Conservation (phyloP, 2,888 invertebrate genomes). For the Teleiodes luculella region DNA sequence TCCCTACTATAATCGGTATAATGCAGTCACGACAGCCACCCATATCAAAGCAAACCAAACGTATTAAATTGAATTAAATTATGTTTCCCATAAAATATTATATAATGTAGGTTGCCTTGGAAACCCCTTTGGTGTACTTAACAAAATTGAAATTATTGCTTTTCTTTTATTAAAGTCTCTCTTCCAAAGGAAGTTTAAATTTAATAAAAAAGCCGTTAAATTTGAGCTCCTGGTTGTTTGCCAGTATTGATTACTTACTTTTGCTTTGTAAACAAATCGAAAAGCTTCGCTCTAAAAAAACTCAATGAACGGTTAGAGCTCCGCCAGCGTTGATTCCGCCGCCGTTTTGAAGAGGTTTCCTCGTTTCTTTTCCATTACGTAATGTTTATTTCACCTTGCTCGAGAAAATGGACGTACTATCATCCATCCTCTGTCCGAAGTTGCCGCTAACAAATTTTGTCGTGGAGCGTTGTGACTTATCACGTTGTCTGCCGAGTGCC, state of each 20-base stretch:
- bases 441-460: slow-evolving; percentile 2
- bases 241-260: too few species aligned
- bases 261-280: too few species aligned
- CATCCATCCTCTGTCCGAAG: background rate
- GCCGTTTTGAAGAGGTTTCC: background rate
- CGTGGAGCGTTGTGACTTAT: slow-evolving; percentile 1
- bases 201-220: too few species aligned
- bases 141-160: too few species aligned
- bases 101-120: too few species aligned
- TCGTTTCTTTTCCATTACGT: slow-evolving; percentile 1
- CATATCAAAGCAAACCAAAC: background rate
- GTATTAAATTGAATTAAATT: background rate
- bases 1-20: slow-evolving; percentile 13
- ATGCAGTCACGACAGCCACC: slow-evolving; percentile 17
- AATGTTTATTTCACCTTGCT: slow-evolving; percentile 2
- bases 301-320: too few species aligned
- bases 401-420: background rate
- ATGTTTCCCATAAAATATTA: background rate
- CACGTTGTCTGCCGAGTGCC: background rate
- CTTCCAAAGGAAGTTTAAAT: too few species aligned
- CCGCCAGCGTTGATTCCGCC: background rate
- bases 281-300: too few species aligned
- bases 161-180: too few species aligned
- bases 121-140: too few species aligned
- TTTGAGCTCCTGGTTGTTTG: too few species aligned